phyloP scores from a whole-genome alignment of 1,140 invertebrate species.

The Pectinophora gossypiella region DNA sequence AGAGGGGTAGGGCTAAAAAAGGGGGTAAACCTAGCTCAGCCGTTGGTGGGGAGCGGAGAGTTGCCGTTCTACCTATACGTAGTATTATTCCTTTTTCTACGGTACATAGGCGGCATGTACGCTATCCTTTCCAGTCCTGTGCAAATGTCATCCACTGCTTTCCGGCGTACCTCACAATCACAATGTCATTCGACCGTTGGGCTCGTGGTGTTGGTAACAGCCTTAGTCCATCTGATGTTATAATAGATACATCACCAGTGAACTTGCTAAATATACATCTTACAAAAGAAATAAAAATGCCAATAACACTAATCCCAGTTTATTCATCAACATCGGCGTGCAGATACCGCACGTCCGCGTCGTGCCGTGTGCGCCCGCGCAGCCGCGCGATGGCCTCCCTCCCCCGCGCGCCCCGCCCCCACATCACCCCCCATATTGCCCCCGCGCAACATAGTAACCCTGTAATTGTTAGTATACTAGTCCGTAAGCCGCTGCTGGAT shows the following conservation, averaged over 20 bases:
- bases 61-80: too few species aligned
- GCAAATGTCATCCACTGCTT: too few species aligned
- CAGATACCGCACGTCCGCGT: conserved; percentile 51
- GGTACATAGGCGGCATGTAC: too few species aligned
- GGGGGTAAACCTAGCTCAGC: too few species aligned
- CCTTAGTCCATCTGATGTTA: too few species aligned
- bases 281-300: not conserved
- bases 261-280: not conserved
- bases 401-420: conserved; percentile 16
- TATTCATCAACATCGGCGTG: conserved; percentile 39
- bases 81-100: too few species aligned
- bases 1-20: too few species aligned
- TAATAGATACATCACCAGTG: not conserved
- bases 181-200: too few species aligned
- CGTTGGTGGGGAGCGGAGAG: too few species aligned
- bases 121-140: too few species aligned
- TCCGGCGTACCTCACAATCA: too few species aligned
- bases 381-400: conserved; percentile 26
- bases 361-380: conserved; percentile 26
- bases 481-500: not conserved
- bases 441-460: conserved; percentile 10
- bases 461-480: conserved; percentile 13
- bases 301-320: not conserved
- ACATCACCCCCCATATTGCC: conserved; percentile 12
- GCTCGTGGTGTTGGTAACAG: too few species aligned